These are phyloP conservation scores for Urocynchramus pylzowi DNA, from an alignment of 2,113 vertebrate genomes.

Conservation along the genomic window DNA sequence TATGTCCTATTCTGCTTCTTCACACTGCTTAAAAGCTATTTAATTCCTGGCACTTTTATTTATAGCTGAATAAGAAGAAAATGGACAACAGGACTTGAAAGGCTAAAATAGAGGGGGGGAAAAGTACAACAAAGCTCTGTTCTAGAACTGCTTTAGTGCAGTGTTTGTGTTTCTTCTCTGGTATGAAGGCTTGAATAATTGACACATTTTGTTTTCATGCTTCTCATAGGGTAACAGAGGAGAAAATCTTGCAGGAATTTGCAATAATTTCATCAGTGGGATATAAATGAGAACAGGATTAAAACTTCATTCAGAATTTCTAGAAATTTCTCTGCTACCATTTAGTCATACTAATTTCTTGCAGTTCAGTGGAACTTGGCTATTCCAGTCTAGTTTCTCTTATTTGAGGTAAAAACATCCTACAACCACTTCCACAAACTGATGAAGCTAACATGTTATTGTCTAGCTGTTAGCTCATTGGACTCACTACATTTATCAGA, in stretches of 20 bases:
- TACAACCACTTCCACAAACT: neutral
- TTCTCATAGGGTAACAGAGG: neutral
- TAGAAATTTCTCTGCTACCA: neutral
- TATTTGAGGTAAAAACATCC: neutral
- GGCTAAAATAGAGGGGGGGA: neutral
- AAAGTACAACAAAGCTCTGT: neutral
- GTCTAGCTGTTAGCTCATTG: neutral
- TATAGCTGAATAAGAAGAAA: neutral
- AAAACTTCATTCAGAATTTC: neutral
- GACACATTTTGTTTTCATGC: neutral
- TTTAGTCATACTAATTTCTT: neutral
- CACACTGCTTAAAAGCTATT: neutral
- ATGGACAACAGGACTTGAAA: neutral
- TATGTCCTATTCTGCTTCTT: neutral
- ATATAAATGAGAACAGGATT: neutral
- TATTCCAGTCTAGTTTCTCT: neutral
- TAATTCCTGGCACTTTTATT: neutral
- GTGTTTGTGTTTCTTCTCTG: neutral
- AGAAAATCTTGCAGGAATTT: neutral
- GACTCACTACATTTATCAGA: neutral
- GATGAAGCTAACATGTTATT: neutral
- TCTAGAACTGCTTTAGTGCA: neutral
- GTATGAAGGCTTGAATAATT: neutral
- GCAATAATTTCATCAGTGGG: neutral
- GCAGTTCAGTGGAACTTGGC: neutral